Conservation (phyloP, 2,797 vertebrate species). For the Sorex maritimensis region DNA sequence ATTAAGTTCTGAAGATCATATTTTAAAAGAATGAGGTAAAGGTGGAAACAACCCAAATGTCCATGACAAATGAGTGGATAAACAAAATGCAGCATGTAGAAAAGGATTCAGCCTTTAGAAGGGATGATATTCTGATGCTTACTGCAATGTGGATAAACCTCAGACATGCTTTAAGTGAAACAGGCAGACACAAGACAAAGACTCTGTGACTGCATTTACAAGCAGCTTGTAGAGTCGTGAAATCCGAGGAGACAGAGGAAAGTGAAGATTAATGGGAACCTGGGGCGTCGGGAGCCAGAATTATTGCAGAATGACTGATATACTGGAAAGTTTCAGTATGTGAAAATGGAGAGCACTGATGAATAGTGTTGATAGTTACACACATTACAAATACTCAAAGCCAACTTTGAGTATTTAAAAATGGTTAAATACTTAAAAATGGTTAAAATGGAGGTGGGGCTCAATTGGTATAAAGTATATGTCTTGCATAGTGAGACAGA, state of each 20-base stretch:
- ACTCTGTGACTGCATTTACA: too few relatives aligned
- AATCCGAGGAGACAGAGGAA: neutral
- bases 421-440: neutral
- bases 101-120: neutral
- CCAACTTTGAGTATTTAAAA: neutral
- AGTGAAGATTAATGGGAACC: neutral
- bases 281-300: neutral
- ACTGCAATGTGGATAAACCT: neutral
- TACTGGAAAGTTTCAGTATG: neutral
- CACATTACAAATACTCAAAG: neutral
- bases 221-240: neutral
- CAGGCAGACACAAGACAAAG: too few relatives aligned
- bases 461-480: too few relatives aligned
- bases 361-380: neutral
- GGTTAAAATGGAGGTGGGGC: neutral
- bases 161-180: too few relatives aligned
- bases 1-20: neutral
- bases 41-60: neutral
- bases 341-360: neutral
- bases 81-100: neutral
- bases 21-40: slow-evolving; percentile 34
- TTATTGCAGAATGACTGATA: neutral
- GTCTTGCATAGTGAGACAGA: too few relatives aligned
- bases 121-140: neutral
- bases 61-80: neutral